Evolutionary conservation across 2,113 vertebrate species (phyloP), one percentile per base, ranked within the genome.

Genomic region (Tachycineta bicolor): DNA sequence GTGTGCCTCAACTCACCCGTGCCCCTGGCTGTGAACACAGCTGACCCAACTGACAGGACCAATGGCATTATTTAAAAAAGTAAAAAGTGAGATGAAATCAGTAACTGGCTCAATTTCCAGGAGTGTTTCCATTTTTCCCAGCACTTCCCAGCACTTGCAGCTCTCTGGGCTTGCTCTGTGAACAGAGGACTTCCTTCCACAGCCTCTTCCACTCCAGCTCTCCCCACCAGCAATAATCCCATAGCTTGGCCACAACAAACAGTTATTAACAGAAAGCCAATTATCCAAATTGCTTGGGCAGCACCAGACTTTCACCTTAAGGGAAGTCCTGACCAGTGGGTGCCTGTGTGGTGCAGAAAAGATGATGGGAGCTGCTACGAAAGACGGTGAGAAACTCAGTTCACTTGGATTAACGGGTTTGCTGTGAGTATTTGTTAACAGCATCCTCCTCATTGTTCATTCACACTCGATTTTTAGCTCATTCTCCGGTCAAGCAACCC

Each of bases 401-500:
- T 94, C 19, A 19, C 23, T 46, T 31, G 59, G 47, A 63, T 94
- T 83, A 91, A 83, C 0, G 0, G 17, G 10, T n/a, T 58, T 86
- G 24, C 59, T 87, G 37, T 16, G 53, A 14, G 22, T 77, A 87
- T 89, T 85, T 86, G 43, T 83, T 83, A 78, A 79, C 37, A 75
- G 41, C 49, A 74, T 60, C 50, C 20, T 63, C 69, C 58, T 91
- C 65, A 39, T n/a, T 79, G 63, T 78, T 87, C 59, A 37, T 29
- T 80, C 39, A 59, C 46, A 58, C 69, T 87, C 59, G n/a, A 75
- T 91, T 89, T 90, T 89, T 94, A 92, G 62, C 52, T 77, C 52
- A 26, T 96, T 96, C 92, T 92, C 90, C 83, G 92, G 71, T 55
- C 71, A 86, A 77, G 68, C 67, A 90, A 74, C 39, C 43, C 34